These are phyloP conservation scores for Altica lythri DNA, from an alignment of 2,888 invertebrate genomes.

Conservation along the genomic window DNA sequence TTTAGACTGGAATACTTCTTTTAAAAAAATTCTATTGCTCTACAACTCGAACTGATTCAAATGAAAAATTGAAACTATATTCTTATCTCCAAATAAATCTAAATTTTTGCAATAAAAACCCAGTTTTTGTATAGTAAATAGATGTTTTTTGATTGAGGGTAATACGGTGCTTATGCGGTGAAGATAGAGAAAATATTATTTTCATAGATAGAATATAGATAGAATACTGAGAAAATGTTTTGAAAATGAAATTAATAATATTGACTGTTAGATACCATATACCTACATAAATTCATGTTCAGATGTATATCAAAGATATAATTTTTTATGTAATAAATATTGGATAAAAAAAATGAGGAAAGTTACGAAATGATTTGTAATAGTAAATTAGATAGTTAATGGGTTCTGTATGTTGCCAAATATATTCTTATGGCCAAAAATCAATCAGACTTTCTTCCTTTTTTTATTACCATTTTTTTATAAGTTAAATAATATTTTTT, in stretches of 20 bases:
- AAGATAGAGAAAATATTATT: slow-evolving; percentile 19
- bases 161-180: slow-evolving; percentile 14
- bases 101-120: background rate
- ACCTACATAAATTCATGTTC: slow-evolving; percentile 12
- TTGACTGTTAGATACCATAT: slow-evolving; percentile 27
- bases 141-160: slow-evolving; percentile 13
- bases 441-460: background rate
- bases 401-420: slow-evolving; percentile 1
- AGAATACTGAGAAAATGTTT: slow-evolving; percentile 9
- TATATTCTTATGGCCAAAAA: slow-evolving; percentile 1
- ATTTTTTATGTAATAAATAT: slow-evolving; percentile 5
- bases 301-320: slow-evolving; percentile 3
- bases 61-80: slow-evolving; percentile 1
- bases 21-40: background rate
- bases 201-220: slow-evolving; percentile 16
- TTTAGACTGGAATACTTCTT: background rate
- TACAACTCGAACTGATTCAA: slow-evolving; percentile 3
- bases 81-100: slow-evolving; percentile 3
- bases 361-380: background rate
- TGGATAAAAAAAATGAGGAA: slow-evolving; percentile 7
- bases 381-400: background rate
- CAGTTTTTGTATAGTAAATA: slow-evolving; percentile 4
- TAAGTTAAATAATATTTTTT: too few relatives aligned
- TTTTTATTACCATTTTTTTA: too few relatives aligned
- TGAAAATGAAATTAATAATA: slow-evolving; percentile 20